Evolutionary conservation across 2,113 vertebrate genomes (phyloP), one percentile per base, ranked within the genome.

Genomic region (Pimephales promelas): DNA sequence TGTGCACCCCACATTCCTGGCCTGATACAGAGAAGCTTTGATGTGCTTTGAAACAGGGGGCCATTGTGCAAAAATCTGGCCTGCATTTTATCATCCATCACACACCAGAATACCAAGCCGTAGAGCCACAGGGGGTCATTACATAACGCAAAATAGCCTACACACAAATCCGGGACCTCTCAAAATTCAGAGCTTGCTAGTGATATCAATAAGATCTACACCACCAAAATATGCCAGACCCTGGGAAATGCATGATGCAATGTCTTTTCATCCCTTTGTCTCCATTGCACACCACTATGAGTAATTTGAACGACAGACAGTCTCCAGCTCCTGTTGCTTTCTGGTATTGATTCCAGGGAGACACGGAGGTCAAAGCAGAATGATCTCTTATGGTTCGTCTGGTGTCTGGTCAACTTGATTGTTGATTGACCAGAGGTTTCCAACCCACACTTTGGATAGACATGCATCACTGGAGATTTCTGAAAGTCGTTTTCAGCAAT

Each of bases 21-120:
- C 34, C 49, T 59, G 83, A 85, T 85, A 82, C 80, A 86, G 79
- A 62, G 82, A 64, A 18, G 61, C 78, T 78, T 86, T 79, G 84
- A 81, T 82, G 79, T 24, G 74, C 52, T 14, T 40, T 24, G 36
- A 59, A 86, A 84, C 71, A 79, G 61, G 71, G 43, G 54, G 24
- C 47, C 62, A 64, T 88, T 86, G 85, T 88, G 54, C 54, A 49
- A 11, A 24, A 57, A 56, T 68, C 28, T 34, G n/a, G 54, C 64
- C 84, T 74, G 64, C 26, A 18, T 62, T 72, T 79, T 83, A 77
- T 84, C 83, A 74, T 54, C 75, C 70, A 84, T 70, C 62, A 70
- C 86, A 78, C 61, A 70, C 61, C 62, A 84, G 73, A 77, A 83
- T 40, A 73, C 54, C 81, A 52, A 34, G 22, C 18, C 70, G 34